phyloP scores from a whole-genome alignment of 2,113 vertebrate genomes.

The Dendropsophus ebraccatus region DNA sequence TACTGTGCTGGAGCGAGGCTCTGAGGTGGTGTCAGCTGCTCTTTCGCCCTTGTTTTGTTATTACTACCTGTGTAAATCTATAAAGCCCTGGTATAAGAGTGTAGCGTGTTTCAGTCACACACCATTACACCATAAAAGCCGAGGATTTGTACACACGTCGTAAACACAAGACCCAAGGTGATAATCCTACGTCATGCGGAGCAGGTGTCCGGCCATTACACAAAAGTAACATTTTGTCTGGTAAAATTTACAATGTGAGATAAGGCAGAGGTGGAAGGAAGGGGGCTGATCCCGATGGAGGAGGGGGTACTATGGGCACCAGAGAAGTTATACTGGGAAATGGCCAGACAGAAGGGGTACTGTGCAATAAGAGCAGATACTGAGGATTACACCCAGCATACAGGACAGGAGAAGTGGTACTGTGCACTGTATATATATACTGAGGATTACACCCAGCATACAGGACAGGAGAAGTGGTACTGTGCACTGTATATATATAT shows the following conservation, averaged over 20 bases:
- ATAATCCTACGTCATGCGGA: not conserved
- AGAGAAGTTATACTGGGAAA: too few relatives aligned
- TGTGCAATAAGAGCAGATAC: not conserved
- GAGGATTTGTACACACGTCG: not conserved
- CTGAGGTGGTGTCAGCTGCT: too few relatives aligned
- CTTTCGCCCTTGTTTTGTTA: too few relatives aligned
- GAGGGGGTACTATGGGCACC: not conserved
- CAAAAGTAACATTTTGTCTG: not conserved
- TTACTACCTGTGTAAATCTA: not conserved
- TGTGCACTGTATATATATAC: not conserved
- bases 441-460: too few relatives aligned
- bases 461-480: not conserved
- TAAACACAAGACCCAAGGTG: not conserved
- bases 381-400: not conserved
- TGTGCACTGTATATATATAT: not conserved
- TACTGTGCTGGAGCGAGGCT: too few relatives aligned
- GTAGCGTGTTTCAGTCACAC: not conserved
- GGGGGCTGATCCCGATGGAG: not conserved
- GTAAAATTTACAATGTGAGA: constrained; percentile 18
- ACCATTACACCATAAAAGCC: not conserved
- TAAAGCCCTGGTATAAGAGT: not conserved
- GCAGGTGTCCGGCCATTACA: not conserved
- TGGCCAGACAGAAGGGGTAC: not conserved
- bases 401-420: too few relatives aligned
- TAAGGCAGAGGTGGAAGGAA: not conserved